Evolutionary conservation across 2,888 invertebrate genomes (phyloP).

Genomic region (Ganaspis brasiliensis): DNA sequence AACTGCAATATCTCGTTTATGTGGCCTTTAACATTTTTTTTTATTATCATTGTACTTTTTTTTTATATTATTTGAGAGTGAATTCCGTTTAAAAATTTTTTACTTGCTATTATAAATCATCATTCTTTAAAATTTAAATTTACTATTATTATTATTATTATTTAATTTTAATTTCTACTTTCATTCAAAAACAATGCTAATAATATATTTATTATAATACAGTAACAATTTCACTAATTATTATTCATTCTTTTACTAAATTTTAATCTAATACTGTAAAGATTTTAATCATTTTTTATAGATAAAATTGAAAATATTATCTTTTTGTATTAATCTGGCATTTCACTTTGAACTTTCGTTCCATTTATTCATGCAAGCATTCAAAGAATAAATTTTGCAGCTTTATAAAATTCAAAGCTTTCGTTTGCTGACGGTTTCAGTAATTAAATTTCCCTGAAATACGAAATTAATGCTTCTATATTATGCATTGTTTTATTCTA

Average conservation of each 20-base stretch:
- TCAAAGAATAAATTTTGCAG: conserved; percentile 11
- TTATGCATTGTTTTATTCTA: conserved; percentile 52
- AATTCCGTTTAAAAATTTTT: neutral
- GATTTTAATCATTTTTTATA: neutral
- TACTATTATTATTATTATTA: too few relatives aligned
- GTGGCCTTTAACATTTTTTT: conserved; percentile 63
- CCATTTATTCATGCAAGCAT: conserved; percentile 15
- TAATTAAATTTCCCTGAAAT: conserved; percentile 56
- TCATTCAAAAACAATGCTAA: too few relatives aligned
- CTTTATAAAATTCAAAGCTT: conserved; percentile 50
- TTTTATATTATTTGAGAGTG: neutral
- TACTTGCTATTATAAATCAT: neutral
- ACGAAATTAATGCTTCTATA: conserved; percentile 57
- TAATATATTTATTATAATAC: too few relatives aligned
- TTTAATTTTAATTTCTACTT: too few relatives aligned
- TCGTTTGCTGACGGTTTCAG: conserved; percentile 48
- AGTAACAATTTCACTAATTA: neutral
- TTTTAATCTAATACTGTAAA: too few relatives aligned
- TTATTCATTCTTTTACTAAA: neutral
- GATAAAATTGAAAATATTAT: neutral
- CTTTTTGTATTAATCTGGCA: conserved; percentile 2
- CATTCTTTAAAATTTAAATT: too few relatives aligned
- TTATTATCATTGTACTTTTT: conserved; percentile 46
- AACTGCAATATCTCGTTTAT: conserved; percentile 74
- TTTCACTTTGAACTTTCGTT: conserved; percentile 38